Conservation (phyloP, 2,888 invertebrate genomes). For the Diachrysia chrysitis region DNA sequence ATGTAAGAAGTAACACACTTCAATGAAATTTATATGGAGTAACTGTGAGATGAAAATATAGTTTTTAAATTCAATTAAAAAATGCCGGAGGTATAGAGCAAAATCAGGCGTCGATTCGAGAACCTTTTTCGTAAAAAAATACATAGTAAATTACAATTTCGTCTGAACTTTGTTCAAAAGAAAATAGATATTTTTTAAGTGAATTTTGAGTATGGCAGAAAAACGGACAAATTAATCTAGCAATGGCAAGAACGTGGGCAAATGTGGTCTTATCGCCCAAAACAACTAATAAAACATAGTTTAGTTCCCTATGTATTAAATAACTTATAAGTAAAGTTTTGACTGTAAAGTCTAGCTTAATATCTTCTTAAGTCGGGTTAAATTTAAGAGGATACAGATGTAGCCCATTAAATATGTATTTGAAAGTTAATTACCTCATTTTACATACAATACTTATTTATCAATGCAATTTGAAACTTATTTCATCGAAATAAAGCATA, state of each 20-base stretch:
- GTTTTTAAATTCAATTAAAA: no score
- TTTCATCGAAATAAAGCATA: not conserved
- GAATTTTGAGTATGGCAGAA: not conserved
- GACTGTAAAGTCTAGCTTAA: not conserved
- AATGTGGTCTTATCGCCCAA: slow-evolving; percentile 48
- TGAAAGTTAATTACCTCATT: not conserved
- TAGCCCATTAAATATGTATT: no score
- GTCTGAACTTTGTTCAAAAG: no score
- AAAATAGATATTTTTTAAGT: no score
- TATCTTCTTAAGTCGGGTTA: not conserved
- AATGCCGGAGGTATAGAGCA: no score
- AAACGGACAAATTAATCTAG: not conserved
- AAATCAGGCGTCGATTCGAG: no score
- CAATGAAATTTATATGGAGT: no score
- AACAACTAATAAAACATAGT: slow-evolving; percentile 31
- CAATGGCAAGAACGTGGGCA: slow-evolving; percentile 31
- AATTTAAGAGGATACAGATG: not conserved
- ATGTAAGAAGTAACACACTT: no score
- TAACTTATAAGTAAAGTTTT: slow-evolving; percentile 11
- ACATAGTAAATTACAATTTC: no score
- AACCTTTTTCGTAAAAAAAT: no score
- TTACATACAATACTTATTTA: no score
- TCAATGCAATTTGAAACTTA: not conserved
- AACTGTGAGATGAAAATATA: no score
- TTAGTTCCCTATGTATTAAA: slow-evolving; percentile 38